Evolutionary conservation across 2,113 vertebrate genomes (phyloP), one percentile per base, ranked within the genome.

Genomic region (Sorex fumeus): DNA sequence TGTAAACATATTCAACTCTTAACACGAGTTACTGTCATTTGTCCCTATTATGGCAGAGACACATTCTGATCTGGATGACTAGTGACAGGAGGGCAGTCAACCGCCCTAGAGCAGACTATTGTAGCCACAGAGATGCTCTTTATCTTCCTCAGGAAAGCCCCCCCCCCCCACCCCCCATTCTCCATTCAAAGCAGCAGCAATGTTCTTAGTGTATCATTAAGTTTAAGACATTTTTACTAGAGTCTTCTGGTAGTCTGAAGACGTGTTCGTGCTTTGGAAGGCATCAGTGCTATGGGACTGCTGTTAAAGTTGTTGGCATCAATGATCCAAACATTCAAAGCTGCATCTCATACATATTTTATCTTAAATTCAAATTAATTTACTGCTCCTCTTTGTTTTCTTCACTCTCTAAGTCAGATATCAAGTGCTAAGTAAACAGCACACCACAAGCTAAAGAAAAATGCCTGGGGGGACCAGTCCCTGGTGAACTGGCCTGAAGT

Each of bases 331-430:
- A 72, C 30, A 57, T 74, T 45, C 23, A 64, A 90, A 64, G 71
- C n/a, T 45, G 21, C 23, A 74, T 30, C 28, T 91, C 28, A 40
- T 34, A 9, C 13, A 50, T 50, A 93, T 19, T 3, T 64, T n/a
- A 32, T 71, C 77, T 83, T 43, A 69, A 77, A 84, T 23, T 87
- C 21, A 75, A 64, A 81, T 77, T 76, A 94, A 89, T 76, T 71
- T 34, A 62, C 8, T 79, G 30, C 62, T 40, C 27, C 30, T 80
- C 89, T 78, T 53, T 45, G 28, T 79, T 84, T 80, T n/a, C 32
- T 77, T 83, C 28, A 27, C 2, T 71, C 53, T 53, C 36, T 94
- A 10, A 75, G 74, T 45, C 85, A 81, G 87, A 21, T 40, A 87
- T 6, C 1, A 28, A 71, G 25, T 74, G 12, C 67, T 84, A 62